phyloP scores from a whole-genome alignment of 2,888 invertebrate species.

The Sinhomidia bicolor region DNA sequence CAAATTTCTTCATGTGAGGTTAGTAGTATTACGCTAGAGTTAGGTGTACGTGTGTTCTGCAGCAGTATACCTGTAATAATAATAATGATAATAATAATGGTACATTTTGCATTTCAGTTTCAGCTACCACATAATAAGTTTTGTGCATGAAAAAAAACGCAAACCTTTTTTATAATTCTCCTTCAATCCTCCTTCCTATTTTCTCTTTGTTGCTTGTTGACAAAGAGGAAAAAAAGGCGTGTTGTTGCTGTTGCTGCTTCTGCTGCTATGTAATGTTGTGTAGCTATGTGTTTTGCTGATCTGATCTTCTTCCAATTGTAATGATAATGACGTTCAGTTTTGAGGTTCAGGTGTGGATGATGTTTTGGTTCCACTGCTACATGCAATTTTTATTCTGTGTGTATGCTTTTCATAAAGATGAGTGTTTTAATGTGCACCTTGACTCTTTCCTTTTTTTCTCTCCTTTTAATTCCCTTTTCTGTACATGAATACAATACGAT shows the following conservation, averaged over 20 bases:
- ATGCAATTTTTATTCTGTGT: conserved; percentile 12
- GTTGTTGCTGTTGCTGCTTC: conserved; percentile 2
- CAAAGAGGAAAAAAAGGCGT: conserved; percentile 21
- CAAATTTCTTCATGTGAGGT: too few relatives aligned
- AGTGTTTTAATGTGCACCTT: conserved; percentile 52
- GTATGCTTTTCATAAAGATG: conserved; percentile 12
- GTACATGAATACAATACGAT: neutral
- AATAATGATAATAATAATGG: conserved; percentile 1
- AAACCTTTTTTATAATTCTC: conserved; percentile 8
- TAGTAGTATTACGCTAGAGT: too few relatives aligned
- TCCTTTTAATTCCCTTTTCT: conserved; percentile 40
- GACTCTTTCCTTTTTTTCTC: neutral
- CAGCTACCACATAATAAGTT: too few relatives aligned
- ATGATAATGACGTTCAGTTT: neutral
- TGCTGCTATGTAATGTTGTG: neutral
- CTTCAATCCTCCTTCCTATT: conserved; percentile 31
- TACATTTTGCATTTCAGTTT: neutral
- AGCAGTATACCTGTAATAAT: too few relatives aligned
- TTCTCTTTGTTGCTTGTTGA: neutral
- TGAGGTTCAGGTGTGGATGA: neutral
- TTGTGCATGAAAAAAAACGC: neutral
- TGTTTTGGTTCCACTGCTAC: too few relatives aligned
- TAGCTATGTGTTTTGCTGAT: neutral
- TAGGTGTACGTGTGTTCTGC: too few relatives aligned
- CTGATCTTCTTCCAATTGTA: neutral